A percentile compares a stretch with the other conserved stretches of the same genome.
Evolutionary conservation across 1,140 invertebrate species (phyloP).

Genomic region (Samia ricini): DNA sequence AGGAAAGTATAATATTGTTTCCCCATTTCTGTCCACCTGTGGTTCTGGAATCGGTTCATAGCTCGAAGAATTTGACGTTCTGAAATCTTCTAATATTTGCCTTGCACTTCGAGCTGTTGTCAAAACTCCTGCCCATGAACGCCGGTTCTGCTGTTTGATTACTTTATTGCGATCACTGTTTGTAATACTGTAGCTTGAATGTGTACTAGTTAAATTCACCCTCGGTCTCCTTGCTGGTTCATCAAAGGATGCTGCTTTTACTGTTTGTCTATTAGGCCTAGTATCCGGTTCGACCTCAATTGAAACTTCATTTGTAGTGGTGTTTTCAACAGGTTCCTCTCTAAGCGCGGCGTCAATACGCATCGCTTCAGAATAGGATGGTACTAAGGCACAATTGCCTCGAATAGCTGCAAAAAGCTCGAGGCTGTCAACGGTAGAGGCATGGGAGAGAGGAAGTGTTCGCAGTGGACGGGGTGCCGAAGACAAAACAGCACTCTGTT

Average conservation of each 20-base stretch:
- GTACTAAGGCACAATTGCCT: conserved; percentile 76
- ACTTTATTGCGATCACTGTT: conserved; percentile 44
- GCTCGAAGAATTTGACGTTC: conserved; percentile 36
- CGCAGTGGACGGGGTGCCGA: conserved; percentile 83
- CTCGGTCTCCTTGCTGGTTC: conserved; percentile 55
- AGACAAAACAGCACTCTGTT: conserved; percentile 80
- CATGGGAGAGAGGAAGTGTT: conserved; percentile 82
- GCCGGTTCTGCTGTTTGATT: conserved; percentile 60
- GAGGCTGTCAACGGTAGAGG: conserved; percentile 67
- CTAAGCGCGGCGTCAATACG: conserved; percentile 73
- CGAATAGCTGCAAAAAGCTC: conserved; percentile 69
- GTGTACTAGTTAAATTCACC: conserved; percentile 51
- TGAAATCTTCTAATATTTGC: conserved; percentile 65
- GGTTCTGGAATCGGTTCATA: conserved; percentile 60
- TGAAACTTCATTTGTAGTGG: conserved; percentile 32
- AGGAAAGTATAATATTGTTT: conserved; percentile 78
- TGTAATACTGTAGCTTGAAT: conserved; percentile 60
- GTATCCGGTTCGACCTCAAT: conserved; percentile 48
- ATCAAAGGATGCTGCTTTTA: conserved; percentile 67
- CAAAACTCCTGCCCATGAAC: conserved; percentile 66
- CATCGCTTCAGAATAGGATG: conserved; percentile 80
- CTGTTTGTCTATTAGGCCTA: conserved; percentile 37
- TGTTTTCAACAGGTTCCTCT: conserved; percentile 59
- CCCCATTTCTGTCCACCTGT: conserved; percentile 45
- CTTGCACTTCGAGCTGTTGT: conserved; percentile 58